phyloP scores from a whole-genome alignment of 1,140 invertebrate species.

The Calliphora vicina region DNA sequence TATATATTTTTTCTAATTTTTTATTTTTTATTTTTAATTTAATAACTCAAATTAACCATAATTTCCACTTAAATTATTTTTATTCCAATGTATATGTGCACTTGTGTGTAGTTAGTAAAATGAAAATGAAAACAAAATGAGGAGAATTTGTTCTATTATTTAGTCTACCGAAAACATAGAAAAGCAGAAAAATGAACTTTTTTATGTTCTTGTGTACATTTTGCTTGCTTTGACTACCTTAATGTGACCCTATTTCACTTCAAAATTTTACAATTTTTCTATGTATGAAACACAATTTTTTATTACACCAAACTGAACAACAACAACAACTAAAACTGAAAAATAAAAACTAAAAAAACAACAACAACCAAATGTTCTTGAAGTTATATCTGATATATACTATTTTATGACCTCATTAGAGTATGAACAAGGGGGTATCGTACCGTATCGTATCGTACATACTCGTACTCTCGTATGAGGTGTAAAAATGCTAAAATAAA shows the following conservation, averaged over 20 bases:
- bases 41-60: conserved; percentile 6
- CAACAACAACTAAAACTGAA: too few relatives aligned
- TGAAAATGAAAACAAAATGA: not conserved
- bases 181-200: not conserved
- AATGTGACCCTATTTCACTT: conserved; percentile 2
- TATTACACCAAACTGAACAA: not conserved
- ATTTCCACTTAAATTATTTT: conserved; percentile 8
- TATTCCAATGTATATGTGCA: not conserved
- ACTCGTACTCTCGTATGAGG: not conserved
- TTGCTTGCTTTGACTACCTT: not conserved
- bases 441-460: not conserved
- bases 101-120: not conserved
- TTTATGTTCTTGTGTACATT: not conserved
- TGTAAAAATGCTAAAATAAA: not conserved
- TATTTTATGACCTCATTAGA: conserved; percentile 8
- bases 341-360: not conserved
- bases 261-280: not conserved
- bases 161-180: not conserved
- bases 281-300: not conserved
- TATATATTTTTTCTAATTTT: not conserved
- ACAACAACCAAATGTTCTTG: not conserved
- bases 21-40: not conserved
- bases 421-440: not conserved
- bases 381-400: not conserved
- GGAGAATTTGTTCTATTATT: not conserved